Base-by-base conservation (phyloP, 64 coral and sea anemone species). In the Exaiptasia diaphana region DNA sequence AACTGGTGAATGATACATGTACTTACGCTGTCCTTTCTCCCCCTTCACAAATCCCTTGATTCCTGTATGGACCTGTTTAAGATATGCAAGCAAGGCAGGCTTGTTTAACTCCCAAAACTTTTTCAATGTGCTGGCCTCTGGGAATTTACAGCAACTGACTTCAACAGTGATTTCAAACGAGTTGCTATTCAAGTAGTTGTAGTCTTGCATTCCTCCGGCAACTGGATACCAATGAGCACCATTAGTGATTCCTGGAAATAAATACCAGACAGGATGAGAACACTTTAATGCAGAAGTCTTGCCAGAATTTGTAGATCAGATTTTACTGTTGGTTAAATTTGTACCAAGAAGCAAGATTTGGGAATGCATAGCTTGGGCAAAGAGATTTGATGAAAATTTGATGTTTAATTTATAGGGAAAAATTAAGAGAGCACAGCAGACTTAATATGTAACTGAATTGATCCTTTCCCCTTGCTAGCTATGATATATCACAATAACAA, bases 191-290 rank as follows among this genome's bases (percentile, higher is more conserved):
- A 94, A 62, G 21, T 94, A 94, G 86, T 99, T 99, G 34, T 85
- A 99, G 33, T 99, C 95, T 31, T 99, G 95, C 95, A 99, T 99
- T 28, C 95, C 95, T 10, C 95, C 95, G 22, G 79, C 64, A 0
- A 99, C 89, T 0, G 84, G 62, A 31, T 99, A 99, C 95, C 95
- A 99, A 10, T 79, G 20, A 0, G 95, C 95, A 63, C 95, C 95
- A 80, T 99, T 99, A 1, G 95, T 99, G 34, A 99, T 99, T 65
- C 95, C 95, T 99, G 23, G 1, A 38, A 17, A 40, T 48, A 64
- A 30, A n/a, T n/a, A n/a, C n/a, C n/a, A n/a, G n/a, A n/a, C n/a
- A n/a, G n/a, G n/a, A n/a, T n/a, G n/a, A n/a, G n/a, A n/a, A n/a
- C n/a, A n/a, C n/a, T n/a, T n/a, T n/a, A n/a, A n/a, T n/a, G n/a